Percentiles rank a stretch among this genome's conserved stretches.
These are phyloP conservation scores for Paracentrotus lividus DNA, from an alignment of 53 echinoderm and acorn worm genomes.

Conservation along the genomic window DNA sequence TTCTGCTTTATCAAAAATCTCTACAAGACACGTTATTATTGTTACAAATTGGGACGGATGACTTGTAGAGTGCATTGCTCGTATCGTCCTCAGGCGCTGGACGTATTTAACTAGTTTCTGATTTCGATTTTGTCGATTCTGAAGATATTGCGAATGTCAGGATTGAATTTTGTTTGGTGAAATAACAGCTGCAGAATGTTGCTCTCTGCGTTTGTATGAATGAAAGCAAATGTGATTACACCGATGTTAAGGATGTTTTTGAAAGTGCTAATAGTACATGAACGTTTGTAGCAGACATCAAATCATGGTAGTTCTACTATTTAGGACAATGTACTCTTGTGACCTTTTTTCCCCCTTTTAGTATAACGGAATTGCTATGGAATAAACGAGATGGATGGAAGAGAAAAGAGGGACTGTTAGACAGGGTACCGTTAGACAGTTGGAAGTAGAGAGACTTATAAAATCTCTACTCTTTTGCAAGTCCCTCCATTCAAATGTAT, in stretches of 20 bases:
- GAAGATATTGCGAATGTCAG: conserved; percentile 10
- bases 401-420: neutral
- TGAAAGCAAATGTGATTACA: conserved; percentile 18
- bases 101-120: conserved; percentile 31
- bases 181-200: conserved; percentile 21
- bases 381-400: neutral
- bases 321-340: conserved; percentile 44
- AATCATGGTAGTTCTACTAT: neutral
- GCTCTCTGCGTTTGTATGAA: conserved; percentile 21
- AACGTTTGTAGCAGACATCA: neutral
- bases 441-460: too few relatives aligned
- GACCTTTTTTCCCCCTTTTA: too few relatives aligned
- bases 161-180: neutral
- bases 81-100: neutral
- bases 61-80: neutral
- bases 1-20: neutral
- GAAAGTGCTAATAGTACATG: neutral
- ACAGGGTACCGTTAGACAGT: too few relatives aligned
- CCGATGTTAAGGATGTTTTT: neutral
- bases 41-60: neutral
- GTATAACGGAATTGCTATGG: neutral
- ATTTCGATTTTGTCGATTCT: conserved; percentile 44
- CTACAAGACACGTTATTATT: neutral
- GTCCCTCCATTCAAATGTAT: too few relatives aligned
- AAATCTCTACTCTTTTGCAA: too few relatives aligned